Percentiles rank a stretch among this genome's conserved stretches.
phyloP scores from a whole-genome alignment of 1,140 invertebrate species.

The Rhysida immarginata region DNA sequence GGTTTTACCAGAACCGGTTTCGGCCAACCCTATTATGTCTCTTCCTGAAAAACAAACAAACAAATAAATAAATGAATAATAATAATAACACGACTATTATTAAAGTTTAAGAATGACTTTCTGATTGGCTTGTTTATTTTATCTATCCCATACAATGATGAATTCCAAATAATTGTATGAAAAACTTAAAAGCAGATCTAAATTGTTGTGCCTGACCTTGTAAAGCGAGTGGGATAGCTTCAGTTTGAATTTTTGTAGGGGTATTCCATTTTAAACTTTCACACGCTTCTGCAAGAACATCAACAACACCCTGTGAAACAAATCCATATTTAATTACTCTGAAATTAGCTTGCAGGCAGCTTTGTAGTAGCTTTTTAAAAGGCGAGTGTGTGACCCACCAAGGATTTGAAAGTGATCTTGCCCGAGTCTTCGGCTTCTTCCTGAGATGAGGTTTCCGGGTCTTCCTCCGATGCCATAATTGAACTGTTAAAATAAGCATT shows the following conservation, averaged over 20 bases:
- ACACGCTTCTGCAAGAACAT: constrained; percentile 81
- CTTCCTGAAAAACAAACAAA: constrained; percentile 47
- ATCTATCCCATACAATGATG: no score
- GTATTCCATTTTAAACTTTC: constrained; percentile 79
- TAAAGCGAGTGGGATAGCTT: constrained; percentile 79
- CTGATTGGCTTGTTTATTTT: no score
- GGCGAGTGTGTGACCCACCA: background rate
- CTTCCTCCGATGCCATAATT: no score
- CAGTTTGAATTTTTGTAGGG: constrained; percentile 87
- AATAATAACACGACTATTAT: no score
- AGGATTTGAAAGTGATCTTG: background rate
- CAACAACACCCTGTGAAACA: constrained; percentile 64
- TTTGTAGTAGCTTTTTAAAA: background rate
- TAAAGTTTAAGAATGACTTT: no score
- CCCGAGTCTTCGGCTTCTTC: no score
- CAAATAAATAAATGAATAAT: no score
- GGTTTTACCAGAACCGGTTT: constrained; percentile 97
- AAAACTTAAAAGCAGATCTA: no score
- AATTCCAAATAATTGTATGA: no score
- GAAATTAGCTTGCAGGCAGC: background rate
- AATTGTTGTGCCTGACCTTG: no score
- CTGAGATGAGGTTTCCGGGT: no score
- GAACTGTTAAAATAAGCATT: no score
- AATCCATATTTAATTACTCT: background rate
- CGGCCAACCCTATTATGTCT: constrained; percentile 91